A percentile compares a stretch with the other conserved stretches of the same genome.
Conservation (phyloP, 2,797 vertebrate species). For the Schizopygopsis malacanthus region DNA sequence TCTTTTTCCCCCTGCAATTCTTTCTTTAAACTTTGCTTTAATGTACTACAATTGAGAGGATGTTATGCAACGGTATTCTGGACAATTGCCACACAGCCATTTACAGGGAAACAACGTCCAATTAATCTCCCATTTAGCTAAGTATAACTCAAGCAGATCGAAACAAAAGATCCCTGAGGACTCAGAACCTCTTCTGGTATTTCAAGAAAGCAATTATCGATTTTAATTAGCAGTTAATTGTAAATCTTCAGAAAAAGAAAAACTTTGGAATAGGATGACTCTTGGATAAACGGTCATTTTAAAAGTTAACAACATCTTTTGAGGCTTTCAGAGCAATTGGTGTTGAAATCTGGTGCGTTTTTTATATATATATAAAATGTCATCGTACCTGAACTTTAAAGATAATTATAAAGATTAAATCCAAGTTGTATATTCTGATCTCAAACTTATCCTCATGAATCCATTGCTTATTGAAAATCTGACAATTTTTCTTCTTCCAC, state of each 20-base stretch:
- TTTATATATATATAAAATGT: background rate
- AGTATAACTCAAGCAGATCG: conserved; percentile 51
- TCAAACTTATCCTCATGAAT: background rate
- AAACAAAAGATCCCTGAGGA: conserved; percentile 41
- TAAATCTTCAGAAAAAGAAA: conserved; percentile 48
- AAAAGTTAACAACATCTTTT: conserved; percentile 2
- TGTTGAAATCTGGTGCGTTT: conserved; percentile 11
- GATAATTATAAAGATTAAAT: background rate
- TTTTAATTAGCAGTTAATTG: conserved; percentile 66
- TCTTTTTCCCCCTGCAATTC: background rate
- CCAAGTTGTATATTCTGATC: background rate
- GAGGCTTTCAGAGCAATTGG: conserved; percentile 4
- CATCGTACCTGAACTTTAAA: background rate
- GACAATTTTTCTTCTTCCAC: conserved; percentile 12
- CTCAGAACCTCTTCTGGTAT: conserved; percentile 35
- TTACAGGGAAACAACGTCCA: conserved; percentile 48
- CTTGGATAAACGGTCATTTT: background rate
- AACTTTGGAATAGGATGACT: conserved; percentile 9
- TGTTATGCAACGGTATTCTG: conserved; percentile 18
- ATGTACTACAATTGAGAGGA: background rate
- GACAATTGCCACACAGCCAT: conserved; percentile 19
- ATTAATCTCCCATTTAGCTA: conserved; percentile 54
- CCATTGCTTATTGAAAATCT: conserved; percentile 27
- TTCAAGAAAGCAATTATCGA: conserved; percentile 45
- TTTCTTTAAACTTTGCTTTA: conserved; percentile 12